Evolutionary conservation across 1,140 invertebrate genomes (phyloP).

Genomic region (Brachionus manjavacas): DNA sequence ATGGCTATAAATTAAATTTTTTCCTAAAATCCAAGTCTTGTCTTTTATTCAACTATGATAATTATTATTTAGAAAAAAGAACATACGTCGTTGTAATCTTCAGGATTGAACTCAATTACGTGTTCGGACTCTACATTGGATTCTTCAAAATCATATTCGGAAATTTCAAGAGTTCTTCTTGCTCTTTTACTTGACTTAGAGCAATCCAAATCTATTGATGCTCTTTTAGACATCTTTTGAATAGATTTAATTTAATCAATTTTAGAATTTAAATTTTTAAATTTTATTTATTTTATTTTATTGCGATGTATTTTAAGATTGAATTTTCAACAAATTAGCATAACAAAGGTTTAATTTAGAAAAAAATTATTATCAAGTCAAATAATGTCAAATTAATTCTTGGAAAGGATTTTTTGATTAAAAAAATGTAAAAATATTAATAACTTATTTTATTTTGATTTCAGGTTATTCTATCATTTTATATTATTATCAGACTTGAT

Average conservation of each 20-base stretch:
- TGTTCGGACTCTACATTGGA: background rate
- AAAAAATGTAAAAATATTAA: too few species aligned
- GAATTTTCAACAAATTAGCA: background rate
- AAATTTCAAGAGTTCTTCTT: background rate
- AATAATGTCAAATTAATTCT: too few species aligned
- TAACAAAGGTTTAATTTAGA: background rate
- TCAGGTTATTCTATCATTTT: too few species aligned
- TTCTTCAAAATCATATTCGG: background rate
- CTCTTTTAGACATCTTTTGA: constrained; percentile 14
- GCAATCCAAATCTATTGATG: background rate
- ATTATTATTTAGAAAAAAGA: background rate
- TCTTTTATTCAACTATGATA: too few species aligned
- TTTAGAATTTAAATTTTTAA: background rate
- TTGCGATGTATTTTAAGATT: background rate
- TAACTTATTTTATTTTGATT: too few species aligned
- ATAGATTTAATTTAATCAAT: background rate
- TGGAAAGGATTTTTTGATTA: too few species aligned
- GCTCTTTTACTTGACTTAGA: background rate
- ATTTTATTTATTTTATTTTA: background rate
- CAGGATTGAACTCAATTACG: background rate
- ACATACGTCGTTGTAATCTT: background rate
- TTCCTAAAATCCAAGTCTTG: too few species aligned
- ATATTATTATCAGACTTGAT: too few species aligned
- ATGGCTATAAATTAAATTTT: too few species aligned
- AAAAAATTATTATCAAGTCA: too few species aligned